Conservation (phyloP, 2,888 invertebrate species). For the Aradus depressus region DNA sequence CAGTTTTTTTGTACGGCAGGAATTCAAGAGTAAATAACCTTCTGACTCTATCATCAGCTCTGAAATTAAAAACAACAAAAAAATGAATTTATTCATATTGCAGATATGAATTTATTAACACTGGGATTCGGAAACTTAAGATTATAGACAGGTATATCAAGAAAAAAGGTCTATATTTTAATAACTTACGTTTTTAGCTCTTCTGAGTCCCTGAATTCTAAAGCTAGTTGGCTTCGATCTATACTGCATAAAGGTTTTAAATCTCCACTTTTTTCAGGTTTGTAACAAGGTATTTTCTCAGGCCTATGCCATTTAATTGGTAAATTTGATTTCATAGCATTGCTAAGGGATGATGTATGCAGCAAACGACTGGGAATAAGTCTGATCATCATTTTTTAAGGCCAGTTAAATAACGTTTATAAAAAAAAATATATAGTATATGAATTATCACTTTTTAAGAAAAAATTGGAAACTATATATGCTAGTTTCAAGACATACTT, state of each 20-base stretch:
- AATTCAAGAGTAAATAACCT: constrained; percentile 58
- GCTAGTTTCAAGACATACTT: too few species aligned
- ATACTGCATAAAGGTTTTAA: constrained; percentile 46
- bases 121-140: too few species aligned
- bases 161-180: not conserved
- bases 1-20: constrained; percentile 47
- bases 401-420: too few species aligned
- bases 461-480: too few species aligned
- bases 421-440: too few species aligned
- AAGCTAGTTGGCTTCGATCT: constrained; percentile 40
- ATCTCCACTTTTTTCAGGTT: constrained; percentile 62
- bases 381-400: not conserved
- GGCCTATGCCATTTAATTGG: constrained; percentile 71
- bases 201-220: constrained; percentile 48
- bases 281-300: constrained; percentile 50
- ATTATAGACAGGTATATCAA: not conserved
- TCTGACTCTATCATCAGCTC: constrained; percentile 59
- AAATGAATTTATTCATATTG: constrained; percentile 5
- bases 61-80: constrained; percentile 37
- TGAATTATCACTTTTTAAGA: too few species aligned
- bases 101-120: not conserved
- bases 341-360: not conserved
- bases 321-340: constrained; percentile 53
- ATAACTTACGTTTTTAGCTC: constrained; percentile 56
- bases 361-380: not conserved